Conservation (phyloP, 2,797 vertebrate species). For the Anas acuta region DNA sequence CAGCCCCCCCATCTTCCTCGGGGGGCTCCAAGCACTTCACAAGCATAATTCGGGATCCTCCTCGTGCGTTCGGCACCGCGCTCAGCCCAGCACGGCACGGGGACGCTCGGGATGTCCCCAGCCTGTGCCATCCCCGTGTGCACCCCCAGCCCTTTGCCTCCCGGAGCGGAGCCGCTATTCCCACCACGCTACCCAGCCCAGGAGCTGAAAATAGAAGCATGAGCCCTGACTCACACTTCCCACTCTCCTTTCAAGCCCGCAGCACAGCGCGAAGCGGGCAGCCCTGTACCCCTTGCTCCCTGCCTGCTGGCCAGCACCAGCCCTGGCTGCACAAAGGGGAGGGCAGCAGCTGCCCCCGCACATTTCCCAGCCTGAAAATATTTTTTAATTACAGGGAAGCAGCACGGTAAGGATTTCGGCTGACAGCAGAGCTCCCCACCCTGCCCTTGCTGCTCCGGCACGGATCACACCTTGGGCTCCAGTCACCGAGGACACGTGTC, state of each 20-base stretch:
- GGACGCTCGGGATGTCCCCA: not conserved
- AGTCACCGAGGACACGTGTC: not conserved
- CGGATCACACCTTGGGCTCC: rapidly evolving
- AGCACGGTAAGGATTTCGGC: not conserved
- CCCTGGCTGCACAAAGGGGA: rapidly evolving
- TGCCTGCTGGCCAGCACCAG: not conserved
- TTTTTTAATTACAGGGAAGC: not conserved
- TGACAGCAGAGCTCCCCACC: not conserved
- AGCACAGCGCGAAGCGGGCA: not conserved
- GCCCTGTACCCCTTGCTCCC: not conserved
- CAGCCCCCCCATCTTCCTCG: not conserved
- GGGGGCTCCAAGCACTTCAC: not conserved
- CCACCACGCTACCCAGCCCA: not conserved
- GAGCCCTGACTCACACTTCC: constrained; percentile 11
- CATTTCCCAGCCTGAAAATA: not conserved
- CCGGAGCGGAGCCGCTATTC: not conserved
- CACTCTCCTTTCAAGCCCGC: not conserved
- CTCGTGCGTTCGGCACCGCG: rapidly evolving
- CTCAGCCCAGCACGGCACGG: rapidly evolving
- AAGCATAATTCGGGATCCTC: not conserved
- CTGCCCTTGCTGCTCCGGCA: not conserved
- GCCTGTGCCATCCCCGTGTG: not conserved
- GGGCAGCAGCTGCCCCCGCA: not conserved
- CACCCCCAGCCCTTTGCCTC: not conserved
- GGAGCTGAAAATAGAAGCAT: not conserved